Conservation (phyloP, 2,888 invertebrate species). For the Anticlea derivata region DNA sequence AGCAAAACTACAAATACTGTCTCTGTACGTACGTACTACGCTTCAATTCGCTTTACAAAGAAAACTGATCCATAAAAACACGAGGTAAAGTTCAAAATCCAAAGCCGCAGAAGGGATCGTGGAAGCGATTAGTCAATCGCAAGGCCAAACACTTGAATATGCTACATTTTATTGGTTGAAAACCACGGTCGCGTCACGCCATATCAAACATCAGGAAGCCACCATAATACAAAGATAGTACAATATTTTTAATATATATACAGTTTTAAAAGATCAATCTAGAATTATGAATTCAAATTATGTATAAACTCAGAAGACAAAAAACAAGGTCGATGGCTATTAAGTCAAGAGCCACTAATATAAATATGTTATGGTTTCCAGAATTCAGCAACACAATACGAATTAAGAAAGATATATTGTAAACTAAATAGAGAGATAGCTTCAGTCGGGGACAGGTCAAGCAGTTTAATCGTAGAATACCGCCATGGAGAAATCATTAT, state of each 20-base stretch:
- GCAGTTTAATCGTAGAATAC: neutral
- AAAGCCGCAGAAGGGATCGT: slow-evolving; percentile 21
- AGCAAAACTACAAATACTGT: slow-evolving; percentile 7
- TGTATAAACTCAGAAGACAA: neutral
- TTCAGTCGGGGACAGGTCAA: neutral
- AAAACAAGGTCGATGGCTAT: neutral
- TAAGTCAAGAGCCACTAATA: neutral
- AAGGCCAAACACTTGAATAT: slow-evolving; percentile 55
- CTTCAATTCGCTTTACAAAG: slow-evolving; percentile 18
- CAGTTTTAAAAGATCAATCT: no score
- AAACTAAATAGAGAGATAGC: neutral
- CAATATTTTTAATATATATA: no score
- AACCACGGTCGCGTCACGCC: slow-evolving; percentile 15
- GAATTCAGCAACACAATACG: neutral
- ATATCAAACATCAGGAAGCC: neutral
- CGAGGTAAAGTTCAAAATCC: slow-evolving; percentile 26
- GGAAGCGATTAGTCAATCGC: slow-evolving; percentile 51
- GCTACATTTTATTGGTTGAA: slow-evolving; percentile 40
- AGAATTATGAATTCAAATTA: neutral
- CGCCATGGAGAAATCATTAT: neutral
- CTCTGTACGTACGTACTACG: slow-evolving; percentile 4
- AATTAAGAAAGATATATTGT: no score
- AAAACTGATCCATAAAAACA: slow-evolving; percentile 25
- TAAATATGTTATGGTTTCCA: no score
- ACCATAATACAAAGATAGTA: slow-evolving; percentile 4